Evolutionary conservation across 2,113 vertebrate genomes (phyloP), one percentile per base, ranked within the genome.

Genomic region (Python bivittatus): DNA sequence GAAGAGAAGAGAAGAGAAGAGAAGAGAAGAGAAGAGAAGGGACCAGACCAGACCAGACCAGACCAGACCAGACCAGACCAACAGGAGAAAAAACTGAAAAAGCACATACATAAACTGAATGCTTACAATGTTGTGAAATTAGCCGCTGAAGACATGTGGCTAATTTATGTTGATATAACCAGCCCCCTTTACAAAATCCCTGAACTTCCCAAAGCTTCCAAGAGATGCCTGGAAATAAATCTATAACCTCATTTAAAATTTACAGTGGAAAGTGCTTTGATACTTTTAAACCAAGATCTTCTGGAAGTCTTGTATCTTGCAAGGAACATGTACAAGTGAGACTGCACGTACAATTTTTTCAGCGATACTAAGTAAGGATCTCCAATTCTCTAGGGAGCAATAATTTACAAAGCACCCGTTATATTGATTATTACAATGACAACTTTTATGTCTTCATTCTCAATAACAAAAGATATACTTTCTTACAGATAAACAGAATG

Each of bases 181-280:
- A 72, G 64, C n/a, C 33, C 64, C 13, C 15, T 72, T 79, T 79
- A 38, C 68, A 79, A 79, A 79, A 79, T 38, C 68, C 68, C n/a
- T 33, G 6, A 38, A 79, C 15, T 79, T 79, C 15, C 68, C 38
- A 72, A 72, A n/a, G 12, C 64, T 72, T 33, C 64, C 64, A 79
- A 79, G n/a, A 79, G 68, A 79, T 38, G n/a, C n/a, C 68, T 79
- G 33, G n/a, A 79, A 79, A 2, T 90, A 93, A 61, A 53, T 72
- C 52, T 86, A 2, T 88, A 12, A 88, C 89, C 92, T 95, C 79
- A 83, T 64, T 13, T 86, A 93, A 91, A 92, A 88, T 96, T 94
- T 0, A 97, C 95, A 97, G 96, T 93, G 96, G 96, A 96, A 96
- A 96, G 96, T 96, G 95, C 95, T 96, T 79, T 79, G 6, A 79